A percentile compares a stretch with the other conserved stretches of the same genome.
Evolutionary conservation across 2,797 vertebrate genomes (phyloP).

Genomic region (Staurois parvus): DNA sequence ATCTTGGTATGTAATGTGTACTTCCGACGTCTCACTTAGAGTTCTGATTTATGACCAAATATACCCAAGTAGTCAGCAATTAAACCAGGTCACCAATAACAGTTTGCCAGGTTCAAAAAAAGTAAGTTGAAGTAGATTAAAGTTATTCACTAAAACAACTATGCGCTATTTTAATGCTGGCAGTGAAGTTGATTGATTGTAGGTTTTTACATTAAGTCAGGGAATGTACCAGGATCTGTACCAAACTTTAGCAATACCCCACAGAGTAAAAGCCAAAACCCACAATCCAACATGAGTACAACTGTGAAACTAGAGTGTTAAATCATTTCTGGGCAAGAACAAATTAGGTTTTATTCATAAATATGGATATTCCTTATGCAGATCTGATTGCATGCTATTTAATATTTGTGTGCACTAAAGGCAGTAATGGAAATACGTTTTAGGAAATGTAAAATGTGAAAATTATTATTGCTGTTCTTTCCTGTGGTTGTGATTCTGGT

Average conservation of each 20-base stretch:
- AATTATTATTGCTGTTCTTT: no score
- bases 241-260: slow-evolving; percentile 20
- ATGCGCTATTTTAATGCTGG: slow-evolving; percentile 25
- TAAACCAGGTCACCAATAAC: not conserved
- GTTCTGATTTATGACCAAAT: not conserved
- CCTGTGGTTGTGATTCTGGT: no score
- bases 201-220: slow-evolving; percentile 6
- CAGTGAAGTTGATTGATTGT: slow-evolving; percentile 27
- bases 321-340: not conserved
- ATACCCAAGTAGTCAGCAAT: not conserved
- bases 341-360: not conserved
- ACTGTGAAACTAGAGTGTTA: not conserved
- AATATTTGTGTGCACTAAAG: no score
- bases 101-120: not conserved
- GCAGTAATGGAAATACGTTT: no score
- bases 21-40: not conserved
- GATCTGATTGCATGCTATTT: not conserved
- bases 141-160: slow-evolving; percentile 2
- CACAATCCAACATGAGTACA: slow-evolving; percentile 16
- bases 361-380: not conserved
- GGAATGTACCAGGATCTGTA: slow-evolving; percentile 36
- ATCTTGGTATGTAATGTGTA: no score
- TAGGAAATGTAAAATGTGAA: no score
- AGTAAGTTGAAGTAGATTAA: not conserved
- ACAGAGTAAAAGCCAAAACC: slow-evolving; percentile 28